Evolutionary conservation across 2,113 vertebrate genomes (phyloP).

Genomic region (Ophiodon elongatus): DNA sequence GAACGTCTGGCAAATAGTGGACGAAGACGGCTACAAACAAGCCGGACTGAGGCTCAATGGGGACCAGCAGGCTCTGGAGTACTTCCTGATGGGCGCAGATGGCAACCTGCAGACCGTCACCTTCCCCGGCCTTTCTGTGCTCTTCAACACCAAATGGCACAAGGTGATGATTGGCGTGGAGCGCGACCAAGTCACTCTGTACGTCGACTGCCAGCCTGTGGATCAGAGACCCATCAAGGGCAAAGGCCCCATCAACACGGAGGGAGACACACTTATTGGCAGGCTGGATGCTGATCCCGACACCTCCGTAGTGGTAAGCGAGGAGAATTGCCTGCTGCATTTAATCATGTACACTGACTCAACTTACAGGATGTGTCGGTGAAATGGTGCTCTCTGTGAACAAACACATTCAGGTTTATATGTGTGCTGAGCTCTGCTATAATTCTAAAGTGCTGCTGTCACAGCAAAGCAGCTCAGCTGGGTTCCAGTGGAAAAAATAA

Average conservation of each 20-base stretch:
- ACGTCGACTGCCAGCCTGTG: conserved; percentile 87
- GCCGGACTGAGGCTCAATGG: conserved; percentile 86
- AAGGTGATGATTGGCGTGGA: conserved; percentile 89
- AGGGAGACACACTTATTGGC: conserved; percentile 87
- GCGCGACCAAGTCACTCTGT: conserved; percentile 83
- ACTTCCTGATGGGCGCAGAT: conserved; percentile 85
- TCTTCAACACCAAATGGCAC: conserved; percentile 89
- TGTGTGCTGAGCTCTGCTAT: conserved; percentile 65
- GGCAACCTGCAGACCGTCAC: conserved; percentile 85
- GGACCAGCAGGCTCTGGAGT: conserved; percentile 86
- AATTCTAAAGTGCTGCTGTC: conserved; percentile 69
- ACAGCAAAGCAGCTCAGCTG: conserved; percentile 70
- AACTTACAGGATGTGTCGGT: conserved; percentile 21
- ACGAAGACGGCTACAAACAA: conserved; percentile 84
- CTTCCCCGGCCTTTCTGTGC: conserved; percentile 84
- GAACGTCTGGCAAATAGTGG: conserved; percentile 88
- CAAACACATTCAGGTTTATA: conserved; percentile 54
- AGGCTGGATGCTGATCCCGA: conserved; percentile 83
- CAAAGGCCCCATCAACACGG: conserved; percentile 85
- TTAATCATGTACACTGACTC: conserved; percentile 28
- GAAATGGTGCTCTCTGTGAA: conserved; percentile 42
- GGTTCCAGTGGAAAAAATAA: conserved; percentile 38
- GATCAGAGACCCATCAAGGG: conserved; percentile 85
- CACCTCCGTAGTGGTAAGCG: conserved; percentile 86
- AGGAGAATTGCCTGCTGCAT: conserved; percentile 22